Evolutionary conservation across 2,113 vertebrate genomes (phyloP), one percentile per base, ranked within the genome.

Genomic region (Chaetodon auriga): DNA sequence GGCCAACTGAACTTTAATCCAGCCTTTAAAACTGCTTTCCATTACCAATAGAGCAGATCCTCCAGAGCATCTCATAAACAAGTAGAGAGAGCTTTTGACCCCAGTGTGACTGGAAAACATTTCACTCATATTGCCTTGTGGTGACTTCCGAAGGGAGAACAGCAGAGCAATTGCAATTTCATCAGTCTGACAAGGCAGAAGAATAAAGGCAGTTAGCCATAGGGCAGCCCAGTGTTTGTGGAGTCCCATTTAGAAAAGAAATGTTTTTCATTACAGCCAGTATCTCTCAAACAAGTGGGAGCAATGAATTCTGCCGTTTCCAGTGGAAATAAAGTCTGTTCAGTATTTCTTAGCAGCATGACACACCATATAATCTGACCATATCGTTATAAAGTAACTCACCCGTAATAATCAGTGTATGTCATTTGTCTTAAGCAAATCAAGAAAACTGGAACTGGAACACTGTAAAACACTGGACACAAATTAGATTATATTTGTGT

Each of bases 211-310:
- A 78, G 75, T 86, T 83, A 88, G 80, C 77, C 71, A 45, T 46
- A 46, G 81, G 85, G 62, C 57, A 36, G 75, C 30, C 25, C 60
- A 30, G 51, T 45, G 76, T 85, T 72, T 82, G 82, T 53, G 2
- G 82, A 70, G 53, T 64, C 57, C 63, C 71, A 75, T 88, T 89
- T 84, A 76, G 73, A 84, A 77, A 84, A 89, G 23, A 89, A 84
- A 90, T 80, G 84, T 80, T 87, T 90, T 82, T 85, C 78, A 85
- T 88, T 86, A 60, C 54, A 75, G 58, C 48, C 49, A 38, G 73
- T 71, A 64, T 80, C 78, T 85, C 68, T 68, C 30, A 75, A 82
- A 75, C 25, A 51, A 77, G 65, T 5, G 10, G 53, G 38, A 85
- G 36, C 23, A 9, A 70, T 71, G 58, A 43, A 77, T 23, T 38